Evolutionary conservation across 2,888 invertebrate genomes (phyloP), one percentile per base, ranked within the genome.

Genomic region (Dryocosmus kuriphilus): DNA sequence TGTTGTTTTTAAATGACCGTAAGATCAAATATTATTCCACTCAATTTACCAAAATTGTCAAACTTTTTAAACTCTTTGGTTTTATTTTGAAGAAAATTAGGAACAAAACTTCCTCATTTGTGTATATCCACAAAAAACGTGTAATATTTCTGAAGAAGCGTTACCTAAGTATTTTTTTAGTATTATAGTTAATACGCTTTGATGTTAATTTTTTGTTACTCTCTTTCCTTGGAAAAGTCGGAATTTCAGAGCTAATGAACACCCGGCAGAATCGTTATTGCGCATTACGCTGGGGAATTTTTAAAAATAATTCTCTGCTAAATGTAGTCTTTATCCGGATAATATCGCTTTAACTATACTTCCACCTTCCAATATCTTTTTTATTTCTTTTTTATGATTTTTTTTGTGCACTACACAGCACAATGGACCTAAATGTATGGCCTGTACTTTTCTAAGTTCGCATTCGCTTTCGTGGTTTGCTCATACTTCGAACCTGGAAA

Each of bases 271-370:
- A 51, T 71, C 51, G 27, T 71, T 71, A 71, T 30, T 71, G 71
- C 71, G 30, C 71, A 71, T 71, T 71, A 71, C 71, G 71, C n/a
- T n/a, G 71, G 46, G 51, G 46, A 71, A 71, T 51, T 71, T 71
- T 27, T n/a, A 30, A 71, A 71, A 71, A 71, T 71, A 71, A 71
- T 71, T 51, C 46, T 5, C 71, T 51, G 51, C 71, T 71, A 71
- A 71, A 71, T 71, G 71, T 51, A 51, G 71, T 51, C 71, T 71
- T 71, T 71, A 51, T 71, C 46, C 11, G 30, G 71, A 51, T 71
- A 71, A 71, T 71, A 51, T 71, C 71, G 30, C 30, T 71, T 71
- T 51, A 30, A 62, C 32, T 62, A 62, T 65, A n/a, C n/a, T 65
- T 7, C 16, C 16, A 24, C 24, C 35, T 65, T 22, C 14, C 19